A percentile compares a stretch with the other conserved stretches of the same genome.
These are phyloP conservation scores for Phyllotreta striolata DNA, from an alignment of 2,888 invertebrate species.

Conservation along the genomic window DNA sequence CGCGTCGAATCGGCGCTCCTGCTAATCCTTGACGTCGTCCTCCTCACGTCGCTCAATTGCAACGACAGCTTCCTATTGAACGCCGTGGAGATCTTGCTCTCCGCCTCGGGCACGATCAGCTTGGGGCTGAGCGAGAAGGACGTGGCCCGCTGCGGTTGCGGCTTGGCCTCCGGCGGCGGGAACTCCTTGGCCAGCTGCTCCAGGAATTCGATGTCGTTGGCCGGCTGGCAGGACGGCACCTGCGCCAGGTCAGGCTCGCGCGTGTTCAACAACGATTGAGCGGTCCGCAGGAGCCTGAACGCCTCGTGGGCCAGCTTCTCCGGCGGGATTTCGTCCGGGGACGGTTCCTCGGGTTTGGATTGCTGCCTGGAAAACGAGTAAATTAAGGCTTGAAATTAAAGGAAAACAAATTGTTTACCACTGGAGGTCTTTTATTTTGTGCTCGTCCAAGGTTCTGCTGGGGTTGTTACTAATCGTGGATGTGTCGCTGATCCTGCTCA, in stretches of 20 bases:
- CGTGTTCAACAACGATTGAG: conserved; percentile 70
- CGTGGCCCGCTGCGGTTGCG: conserved; percentile 52
- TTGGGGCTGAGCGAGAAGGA: conserved; percentile 57
- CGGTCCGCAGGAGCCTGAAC: conserved; percentile 70
- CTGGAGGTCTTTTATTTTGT: conserved; percentile 66
- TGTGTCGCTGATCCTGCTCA: conserved; percentile 27
- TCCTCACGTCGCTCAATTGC: conserved; percentile 50
- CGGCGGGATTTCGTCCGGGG: conserved; percentile 65
- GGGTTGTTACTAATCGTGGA: conserved; percentile 13
- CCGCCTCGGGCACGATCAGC: conserved; percentile 53
- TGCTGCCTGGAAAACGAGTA: conserved; percentile 53
- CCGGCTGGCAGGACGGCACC: conserved; percentile 44
- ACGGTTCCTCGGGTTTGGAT: conserved; percentile 56
- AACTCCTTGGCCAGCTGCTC: conserved; percentile 59
- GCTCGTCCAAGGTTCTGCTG: conserved; percentile 49
- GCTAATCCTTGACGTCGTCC: conserved; percentile 30
- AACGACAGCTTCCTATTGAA: conserved; percentile 57
- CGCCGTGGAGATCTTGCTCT: conserved; percentile 51
- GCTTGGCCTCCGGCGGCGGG: conserved; percentile 49
- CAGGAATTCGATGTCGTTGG: conserved; percentile 57
- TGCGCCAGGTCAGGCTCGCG: conserved; percentile 69
- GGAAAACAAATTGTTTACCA: conserved; percentile 61
- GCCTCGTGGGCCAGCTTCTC: conserved; percentile 74
- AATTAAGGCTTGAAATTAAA: not conserved
- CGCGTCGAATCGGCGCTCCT: conserved; percentile 42